Conservation (phyloP, 2,113 vertebrate species). For the Syngnathoides biaculeatus region DNA sequence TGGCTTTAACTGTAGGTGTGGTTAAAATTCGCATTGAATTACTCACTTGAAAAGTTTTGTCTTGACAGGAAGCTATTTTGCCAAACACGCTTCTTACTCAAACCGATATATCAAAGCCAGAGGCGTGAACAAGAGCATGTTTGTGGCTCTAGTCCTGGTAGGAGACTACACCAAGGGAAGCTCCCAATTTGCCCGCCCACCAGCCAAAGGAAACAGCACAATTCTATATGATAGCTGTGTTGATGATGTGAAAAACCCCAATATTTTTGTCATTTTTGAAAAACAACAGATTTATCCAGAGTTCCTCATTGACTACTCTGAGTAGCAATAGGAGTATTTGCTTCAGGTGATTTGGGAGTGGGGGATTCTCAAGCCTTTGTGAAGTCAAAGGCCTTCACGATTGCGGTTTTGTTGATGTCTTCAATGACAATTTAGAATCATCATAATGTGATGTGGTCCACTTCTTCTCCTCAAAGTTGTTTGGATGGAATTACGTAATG, state of each 20-base stretch:
- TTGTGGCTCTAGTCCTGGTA: constrained; percentile 63
- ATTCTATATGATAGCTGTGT: constrained; percentile 70
- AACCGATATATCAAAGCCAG: constrained; percentile 25
- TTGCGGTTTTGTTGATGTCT: too few species aligned
- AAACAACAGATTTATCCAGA: constrained; percentile 76
- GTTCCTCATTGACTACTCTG: constrained; percentile 65
- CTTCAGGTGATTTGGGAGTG: rapidly evolving
- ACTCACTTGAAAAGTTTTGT: neutral
- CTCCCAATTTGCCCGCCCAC: constrained; percentile 30
- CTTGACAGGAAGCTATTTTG: constrained; percentile 75
- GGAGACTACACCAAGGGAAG: constrained; percentile 53
- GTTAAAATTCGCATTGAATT: neutral
- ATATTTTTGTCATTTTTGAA: constrained; percentile 76
- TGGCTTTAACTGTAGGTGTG: neutral
- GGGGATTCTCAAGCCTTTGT: neutral
- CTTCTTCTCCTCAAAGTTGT: too few species aligned
- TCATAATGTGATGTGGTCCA: too few species aligned
- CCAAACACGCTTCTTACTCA: constrained; percentile 65
- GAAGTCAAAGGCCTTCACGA: too few species aligned
- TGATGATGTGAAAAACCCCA: constrained; percentile 38
- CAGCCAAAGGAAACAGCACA: constrained; percentile 36
- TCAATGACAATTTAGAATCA: too few species aligned
- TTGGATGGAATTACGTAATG: too few species aligned
- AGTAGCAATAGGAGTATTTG: neutral
- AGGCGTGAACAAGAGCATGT: constrained; percentile 45